Percentiles rank a stretch among this genome's conserved stretches.
phyloP scores from a whole-genome alignment of 2,888 invertebrate genomes.

The Nemotelus pantherinus region DNA sequence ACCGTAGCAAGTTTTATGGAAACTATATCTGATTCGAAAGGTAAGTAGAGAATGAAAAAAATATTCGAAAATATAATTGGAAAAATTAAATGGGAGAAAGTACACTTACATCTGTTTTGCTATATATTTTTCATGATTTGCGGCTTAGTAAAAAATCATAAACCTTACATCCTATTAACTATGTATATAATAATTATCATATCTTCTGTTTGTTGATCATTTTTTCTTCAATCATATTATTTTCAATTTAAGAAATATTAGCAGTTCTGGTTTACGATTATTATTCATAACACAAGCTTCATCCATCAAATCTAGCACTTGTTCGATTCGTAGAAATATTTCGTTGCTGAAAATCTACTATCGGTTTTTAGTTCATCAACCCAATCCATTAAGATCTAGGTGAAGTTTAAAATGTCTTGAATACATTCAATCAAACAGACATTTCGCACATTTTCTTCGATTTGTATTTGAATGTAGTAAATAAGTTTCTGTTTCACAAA shows the following conservation, averaged over 20 bases:
- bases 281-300: not conserved
- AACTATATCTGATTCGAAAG: slow-evolving; percentile 15
- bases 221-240: slow-evolving; percentile 2
- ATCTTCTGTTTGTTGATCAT: not conserved
- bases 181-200: slow-evolving; percentile 14
- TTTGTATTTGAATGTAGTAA: too few relatives aligned
- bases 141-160: slow-evolving; percentile 38
- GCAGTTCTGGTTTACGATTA: not conserved
- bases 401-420: too few relatives aligned
- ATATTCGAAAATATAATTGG: not conserved
- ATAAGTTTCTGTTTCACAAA: too few relatives aligned
- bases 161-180: slow-evolving; percentile 38
- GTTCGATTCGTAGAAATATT: too few relatives aligned
- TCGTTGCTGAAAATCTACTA: too few relatives aligned
- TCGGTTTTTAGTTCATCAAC: too few relatives aligned
- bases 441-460: too few relatives aligned
- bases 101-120: slow-evolving; percentile 28
- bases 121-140: slow-evolving; percentile 12
- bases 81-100: slow-evolving; percentile 13
- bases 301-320: too few relatives aligned
- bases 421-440: too few relatives aligned
- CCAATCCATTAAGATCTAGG: too few relatives aligned
- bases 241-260: not conserved
- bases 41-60: not conserved
- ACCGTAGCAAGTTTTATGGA: slow-evolving; percentile 26